These are phyloP conservation scores for Lithosia quadra DNA, from an alignment of 2,888 invertebrate species.

Conservation along the genomic window DNA sequence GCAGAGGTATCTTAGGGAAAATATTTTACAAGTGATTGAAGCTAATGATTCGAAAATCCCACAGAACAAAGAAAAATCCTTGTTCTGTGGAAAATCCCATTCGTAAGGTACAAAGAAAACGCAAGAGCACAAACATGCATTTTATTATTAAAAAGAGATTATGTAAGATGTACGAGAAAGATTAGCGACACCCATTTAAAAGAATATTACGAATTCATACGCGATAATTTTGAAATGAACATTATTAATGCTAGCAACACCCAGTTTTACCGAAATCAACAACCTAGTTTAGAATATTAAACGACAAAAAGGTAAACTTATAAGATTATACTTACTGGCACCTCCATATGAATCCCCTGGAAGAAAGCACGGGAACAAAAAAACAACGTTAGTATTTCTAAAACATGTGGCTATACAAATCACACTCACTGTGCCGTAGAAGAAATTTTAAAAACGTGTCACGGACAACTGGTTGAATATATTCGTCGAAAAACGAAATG, in stretches of 20 bases:
- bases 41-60: slow-evolving; percentile 27
- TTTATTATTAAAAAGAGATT: slow-evolving; percentile 34
- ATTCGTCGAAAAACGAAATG: slow-evolving; percentile 69
- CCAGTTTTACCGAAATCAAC: slow-evolving; percentile 27
- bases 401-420: slow-evolving; percentile 48
- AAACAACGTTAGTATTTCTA: slow-evolving; percentile 71
- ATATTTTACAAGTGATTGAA: slow-evolving; percentile 44
- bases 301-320: slow-evolving; percentile 21
- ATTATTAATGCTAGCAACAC: slow-evolving; percentile 45
- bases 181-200: slow-evolving; percentile 31
- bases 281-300: neutral
- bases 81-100: no score
- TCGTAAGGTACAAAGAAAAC: slow-evolving; percentile 17
- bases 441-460: slow-evolving; percentile 52
- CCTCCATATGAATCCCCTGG: slow-evolving; percentile 93
- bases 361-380: slow-evolving; percentile 75
- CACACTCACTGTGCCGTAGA: slow-evolving; percentile 65
- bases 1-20: slow-evolving; percentile 41
- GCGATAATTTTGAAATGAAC: slow-evolving; percentile 8
- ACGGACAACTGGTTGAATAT: slow-evolving; percentile 44
- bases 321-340: slow-evolving; percentile 87
- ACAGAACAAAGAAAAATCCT: no score
- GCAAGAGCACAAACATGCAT: slow-evolving; percentile 36
- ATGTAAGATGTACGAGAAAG: slow-evolving; percentile 11
- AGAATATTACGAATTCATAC: neutral